Percentiles rank a stretch among this genome's conserved stretches.
phyloP scores from a whole-genome alignment of 2,888 invertebrate genomes.

The Tetranychus piercei region DNA sequence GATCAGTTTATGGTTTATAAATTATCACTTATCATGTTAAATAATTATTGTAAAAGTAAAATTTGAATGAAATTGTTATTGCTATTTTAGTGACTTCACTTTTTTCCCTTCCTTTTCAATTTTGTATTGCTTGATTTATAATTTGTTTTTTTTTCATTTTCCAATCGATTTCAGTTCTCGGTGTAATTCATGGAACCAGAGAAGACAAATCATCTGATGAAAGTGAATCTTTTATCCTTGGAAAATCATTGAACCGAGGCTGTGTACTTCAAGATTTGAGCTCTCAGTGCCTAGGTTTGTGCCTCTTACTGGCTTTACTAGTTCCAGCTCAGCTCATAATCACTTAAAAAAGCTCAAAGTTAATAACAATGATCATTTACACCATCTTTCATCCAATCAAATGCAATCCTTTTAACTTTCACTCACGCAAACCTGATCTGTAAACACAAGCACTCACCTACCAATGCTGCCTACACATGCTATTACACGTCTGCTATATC shows the following conservation, averaged over 20 bases:
- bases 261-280: constrained; percentile 8
- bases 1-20: no score
- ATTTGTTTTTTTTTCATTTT: neutral
- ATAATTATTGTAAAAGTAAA: no score
- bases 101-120: neutral
- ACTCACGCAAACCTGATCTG: neutral
- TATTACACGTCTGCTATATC: neutral
- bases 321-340: neutral
- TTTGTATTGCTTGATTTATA: neutral
- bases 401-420: neutral
- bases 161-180: neutral
- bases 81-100: no score
- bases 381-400: neutral
- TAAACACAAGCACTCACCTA: neutral
- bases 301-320: constrained; percentile 9
- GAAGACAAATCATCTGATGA: constrained; percentile 3
- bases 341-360: neutral
- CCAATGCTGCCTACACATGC: neutral
- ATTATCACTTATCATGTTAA: no score
- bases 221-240: neutral
- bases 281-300: constrained; percentile 14
- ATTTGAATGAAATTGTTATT: no score
- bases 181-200: constrained; percentile 11
- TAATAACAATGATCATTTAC: neutral
- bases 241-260: constrained; percentile 1